A percentile compares a stretch with the other conserved stretches of the same genome.
phyloP scores from a whole-genome alignment of 2,113 vertebrate genomes.

The Notechis scutatus region DNA sequence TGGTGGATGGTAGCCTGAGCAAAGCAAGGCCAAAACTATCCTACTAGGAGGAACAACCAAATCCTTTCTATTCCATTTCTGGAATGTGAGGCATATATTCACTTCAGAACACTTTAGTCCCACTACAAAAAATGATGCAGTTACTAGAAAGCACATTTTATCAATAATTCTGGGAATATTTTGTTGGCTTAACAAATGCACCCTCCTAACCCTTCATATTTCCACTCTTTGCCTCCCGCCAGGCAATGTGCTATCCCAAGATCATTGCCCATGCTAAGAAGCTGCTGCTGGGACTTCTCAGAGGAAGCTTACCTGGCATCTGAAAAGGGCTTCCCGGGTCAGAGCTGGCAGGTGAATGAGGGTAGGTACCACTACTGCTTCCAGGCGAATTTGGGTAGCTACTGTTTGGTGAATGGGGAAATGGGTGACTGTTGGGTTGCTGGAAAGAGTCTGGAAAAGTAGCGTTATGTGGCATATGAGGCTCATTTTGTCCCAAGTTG shows the following conservation, averaged over 20 bases:
- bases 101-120: not conserved
- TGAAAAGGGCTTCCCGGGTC: conserved; percentile 96
- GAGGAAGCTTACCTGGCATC: conserved; percentile 84
- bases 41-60: not conserved
- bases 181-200: not conserved
- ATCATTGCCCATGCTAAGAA: not conserved
- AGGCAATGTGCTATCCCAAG: not conserved
- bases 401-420: conserved; percentile 84
- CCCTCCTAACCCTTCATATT: not conserved
- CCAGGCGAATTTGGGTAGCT: conserved; percentile 94
- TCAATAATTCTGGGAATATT: not conserved
- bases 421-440: conserved; percentile 77
- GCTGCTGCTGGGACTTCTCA: not conserved
- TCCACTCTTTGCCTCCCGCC: not conserved
- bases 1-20: not conserved
- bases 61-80: not conserved
- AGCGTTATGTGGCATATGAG: conserved; percentile 96
- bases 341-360: conserved; percentile 92
- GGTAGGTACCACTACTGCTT: conserved; percentile 90
- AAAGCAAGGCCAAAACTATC: not conserved
- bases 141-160: not conserved
- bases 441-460: conserved; percentile 91
- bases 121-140: not conserved
- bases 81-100: not conserved
- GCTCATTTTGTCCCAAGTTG: conserved; percentile 90